These are phyloP conservation scores for Disparrhopalites patrizii DNA, from an alignment of 2,888 invertebrate species.

Conservation along the genomic window DNA sequence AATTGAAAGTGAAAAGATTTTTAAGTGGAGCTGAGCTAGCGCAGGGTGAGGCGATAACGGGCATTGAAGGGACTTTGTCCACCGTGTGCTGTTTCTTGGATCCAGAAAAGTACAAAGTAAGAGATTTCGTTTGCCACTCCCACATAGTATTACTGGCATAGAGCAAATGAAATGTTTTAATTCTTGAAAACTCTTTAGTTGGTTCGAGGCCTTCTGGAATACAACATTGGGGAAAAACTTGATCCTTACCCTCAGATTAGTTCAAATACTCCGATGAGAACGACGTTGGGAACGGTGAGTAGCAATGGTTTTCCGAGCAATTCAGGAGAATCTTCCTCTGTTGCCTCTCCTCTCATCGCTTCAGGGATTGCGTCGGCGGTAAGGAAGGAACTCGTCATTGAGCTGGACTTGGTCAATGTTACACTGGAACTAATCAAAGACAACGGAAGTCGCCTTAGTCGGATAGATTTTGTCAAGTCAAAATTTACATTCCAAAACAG, in stretches of 20 bases:
- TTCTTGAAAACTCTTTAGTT: conserved; percentile 55
- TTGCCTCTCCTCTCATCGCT: background rate
- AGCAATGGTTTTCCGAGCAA: background rate
- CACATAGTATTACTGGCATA: too few relatives aligned
- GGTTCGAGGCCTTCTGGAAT: conserved; percentile 76
- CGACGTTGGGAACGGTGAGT: background rate
- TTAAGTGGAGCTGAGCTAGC: conserved; percentile 56
- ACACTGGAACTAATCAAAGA: conserved; percentile 62
- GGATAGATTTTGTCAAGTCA: conserved; percentile 88
- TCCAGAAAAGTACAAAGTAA: conserved; percentile 71
- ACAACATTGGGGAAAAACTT: conserved; percentile 83
- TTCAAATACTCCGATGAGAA: background rate
- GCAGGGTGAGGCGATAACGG: conserved; percentile 64
- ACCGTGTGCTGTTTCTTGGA: conserved; percentile 78
- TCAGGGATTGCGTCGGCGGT: background rate
- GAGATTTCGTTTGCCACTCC: background rate
- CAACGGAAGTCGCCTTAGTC: conserved; percentile 62
- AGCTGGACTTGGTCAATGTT: conserved; percentile 80
- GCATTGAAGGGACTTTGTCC: conserved; percentile 77
- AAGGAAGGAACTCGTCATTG: conserved; percentile 56
- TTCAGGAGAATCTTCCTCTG: background rate
- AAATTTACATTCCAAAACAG: conserved; percentile 77
- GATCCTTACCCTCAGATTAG: conserved; percentile 56
- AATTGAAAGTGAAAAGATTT: conserved; percentile 77
- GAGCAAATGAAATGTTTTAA: too few relatives aligned